phyloP scores from a whole-genome alignment of 1,140 invertebrate genomes.

The Schlechtendalia chinensis region DNA sequence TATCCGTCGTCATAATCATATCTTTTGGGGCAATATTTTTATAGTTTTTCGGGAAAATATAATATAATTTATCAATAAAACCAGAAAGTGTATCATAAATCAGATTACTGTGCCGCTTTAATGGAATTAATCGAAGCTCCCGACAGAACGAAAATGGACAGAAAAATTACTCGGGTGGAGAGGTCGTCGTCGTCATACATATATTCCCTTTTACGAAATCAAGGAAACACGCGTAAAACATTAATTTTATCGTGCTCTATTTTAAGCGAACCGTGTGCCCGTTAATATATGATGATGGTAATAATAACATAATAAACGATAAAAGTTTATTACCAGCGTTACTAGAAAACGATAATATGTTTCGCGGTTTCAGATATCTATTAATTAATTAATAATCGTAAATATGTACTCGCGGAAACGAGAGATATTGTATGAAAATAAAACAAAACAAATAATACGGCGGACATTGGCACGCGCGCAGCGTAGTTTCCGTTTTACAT shows the following conservation, averaged over 20 bases:
- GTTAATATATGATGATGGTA: too few relatives aligned
- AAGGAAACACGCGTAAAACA: neutral
- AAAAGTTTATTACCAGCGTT: too few relatives aligned
- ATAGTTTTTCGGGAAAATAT: neutral
- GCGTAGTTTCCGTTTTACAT: too few relatives aligned
- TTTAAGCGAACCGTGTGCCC: too few relatives aligned
- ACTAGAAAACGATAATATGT: too few relatives aligned
- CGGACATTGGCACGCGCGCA: too few relatives aligned
- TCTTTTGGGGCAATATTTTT: neutral
- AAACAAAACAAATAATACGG: too few relatives aligned
- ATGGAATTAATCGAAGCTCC: neutral
- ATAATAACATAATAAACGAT: too few relatives aligned
- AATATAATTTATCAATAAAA: slow-evolving; percentile 13
- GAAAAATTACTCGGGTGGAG: neutral
- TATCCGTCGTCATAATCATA: neutral
- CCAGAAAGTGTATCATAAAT: neutral
- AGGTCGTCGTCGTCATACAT: neutral
- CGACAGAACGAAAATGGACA: slow-evolving; percentile 1
- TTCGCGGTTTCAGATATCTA: too few relatives aligned
- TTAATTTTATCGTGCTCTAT: neutral
- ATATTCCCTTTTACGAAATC: neutral
- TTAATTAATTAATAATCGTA: too few relatives aligned
- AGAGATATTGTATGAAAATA: too few relatives aligned
- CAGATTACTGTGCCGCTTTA: neutral
- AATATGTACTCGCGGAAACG: too few relatives aligned